phyloP scores from a whole-genome alignment of 2,113 vertebrate species.

The Oncorhynchus kisutch region DNA sequence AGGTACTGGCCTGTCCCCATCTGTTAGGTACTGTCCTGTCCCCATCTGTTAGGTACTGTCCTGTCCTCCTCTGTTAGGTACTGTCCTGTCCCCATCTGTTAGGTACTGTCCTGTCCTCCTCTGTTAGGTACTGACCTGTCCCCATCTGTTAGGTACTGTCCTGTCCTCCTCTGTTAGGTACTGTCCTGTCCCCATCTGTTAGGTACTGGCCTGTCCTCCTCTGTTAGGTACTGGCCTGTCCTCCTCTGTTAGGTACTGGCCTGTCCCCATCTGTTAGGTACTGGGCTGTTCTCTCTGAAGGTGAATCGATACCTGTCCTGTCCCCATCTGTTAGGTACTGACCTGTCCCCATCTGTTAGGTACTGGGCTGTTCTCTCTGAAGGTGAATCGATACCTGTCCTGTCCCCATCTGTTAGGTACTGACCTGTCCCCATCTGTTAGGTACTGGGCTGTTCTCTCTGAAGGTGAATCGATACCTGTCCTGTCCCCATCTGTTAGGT shows the following conservation, averaged over 20 bases:
- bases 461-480: too few relatives aligned
- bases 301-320: conserved; percentile 1
- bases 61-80: too few relatives aligned
- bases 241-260: conserved; percentile 22
- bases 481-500: too few relatives aligned
- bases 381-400: neutral
- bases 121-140: conserved; percentile 44
- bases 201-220: too few relatives aligned
- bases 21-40: too few relatives aligned
- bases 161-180: conserved; percentile 29
- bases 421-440: too few relatives aligned
- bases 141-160: too few relatives aligned
- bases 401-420: conserved; percentile 1
- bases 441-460: neutral
- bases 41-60: too few relatives aligned
- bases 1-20: too few relatives aligned
- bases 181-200: conserved; percentile 25
- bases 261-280: conserved; percentile 28
- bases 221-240: neutral
- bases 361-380: neutral
- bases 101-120: neutral
- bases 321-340: neutral
- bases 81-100: too few relatives aligned
- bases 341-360: too few relatives aligned
- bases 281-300: conserved; percentile 25